phyloP scores from a whole-genome alignment of 2,888 invertebrate genomes.

The Loripinus fragilis region DNA sequence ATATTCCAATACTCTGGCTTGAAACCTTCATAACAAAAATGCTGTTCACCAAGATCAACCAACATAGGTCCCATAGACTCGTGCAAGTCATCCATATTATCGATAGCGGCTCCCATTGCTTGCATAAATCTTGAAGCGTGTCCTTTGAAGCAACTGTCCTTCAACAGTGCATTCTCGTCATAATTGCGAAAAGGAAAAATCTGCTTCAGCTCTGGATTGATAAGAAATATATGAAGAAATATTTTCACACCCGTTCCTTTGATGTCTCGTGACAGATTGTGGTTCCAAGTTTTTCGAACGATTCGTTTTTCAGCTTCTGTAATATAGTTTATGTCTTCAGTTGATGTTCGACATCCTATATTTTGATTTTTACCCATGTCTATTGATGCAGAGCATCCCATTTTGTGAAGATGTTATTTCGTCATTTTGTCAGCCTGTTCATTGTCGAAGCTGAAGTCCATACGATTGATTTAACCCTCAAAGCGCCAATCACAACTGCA shows the following conservation, averaged over 20 bases:
- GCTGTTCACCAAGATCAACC: conserved; percentile 70
- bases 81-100: conserved; percentile 71
- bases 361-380: not conserved
- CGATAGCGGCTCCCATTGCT: conserved; percentile 75
- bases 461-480: too few relatives aligned
- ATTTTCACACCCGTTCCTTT: conserved; percentile 67
- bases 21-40: conserved; percentile 72
- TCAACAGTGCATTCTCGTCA: conserved; percentile 64
- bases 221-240: conserved; percentile 71
- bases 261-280: conserved; percentile 62
- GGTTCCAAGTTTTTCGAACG: conserved; percentile 67
- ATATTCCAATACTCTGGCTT: conserved; percentile 71
- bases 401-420: too few relatives aligned
- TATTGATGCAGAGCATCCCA: not conserved
- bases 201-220: conserved; percentile 69
- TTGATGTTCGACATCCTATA: not conserved
- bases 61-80: conserved; percentile 65
- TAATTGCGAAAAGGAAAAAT: conserved; percentile 73
- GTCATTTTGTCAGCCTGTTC: too few relatives aligned
- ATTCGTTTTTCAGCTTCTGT: conserved; percentile 46
- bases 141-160: conserved; percentile 64
- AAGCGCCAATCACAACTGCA: too few relatives aligned
- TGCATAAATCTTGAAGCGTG: conserved; percentile 80
- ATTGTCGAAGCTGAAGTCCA: too few relatives aligned
- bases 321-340: not conserved